Conservation (phyloP, 2,888 invertebrate species). For the Drosophila picticornis region DNA sequence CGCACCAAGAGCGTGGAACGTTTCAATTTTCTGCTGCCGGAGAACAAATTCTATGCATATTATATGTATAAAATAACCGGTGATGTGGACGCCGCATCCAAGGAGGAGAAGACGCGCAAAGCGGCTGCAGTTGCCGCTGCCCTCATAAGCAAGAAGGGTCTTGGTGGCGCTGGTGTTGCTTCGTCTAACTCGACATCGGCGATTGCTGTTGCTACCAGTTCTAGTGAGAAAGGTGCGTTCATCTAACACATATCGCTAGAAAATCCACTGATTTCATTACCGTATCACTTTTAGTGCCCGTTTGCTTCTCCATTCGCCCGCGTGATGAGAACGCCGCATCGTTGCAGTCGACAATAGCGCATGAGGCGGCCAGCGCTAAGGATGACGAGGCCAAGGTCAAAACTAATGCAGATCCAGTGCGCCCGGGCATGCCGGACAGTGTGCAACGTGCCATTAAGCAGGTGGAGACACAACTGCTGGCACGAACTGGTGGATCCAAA, state of each 20-base stretch:
- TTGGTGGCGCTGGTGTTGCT: constrained; percentile 42
- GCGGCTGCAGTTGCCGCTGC: constrained; percentile 82
- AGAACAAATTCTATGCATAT: constrained; percentile 92
- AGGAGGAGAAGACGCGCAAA: constrained; percentile 82
- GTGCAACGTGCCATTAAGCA: constrained; percentile 84
- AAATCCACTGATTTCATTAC: not conserved
- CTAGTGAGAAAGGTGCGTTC: constrained; percentile 49
- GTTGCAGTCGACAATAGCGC: constrained; percentile 90
- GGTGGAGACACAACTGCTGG: constrained; percentile 83
- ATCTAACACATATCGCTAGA: no score
- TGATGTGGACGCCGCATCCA: constrained; percentile 82
- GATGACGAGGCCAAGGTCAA: constrained; percentile 80
- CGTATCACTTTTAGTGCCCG: constrained; percentile 87
- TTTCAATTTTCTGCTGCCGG: constrained; percentile 93
- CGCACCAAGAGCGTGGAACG: constrained; percentile 93
- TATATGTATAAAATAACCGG: constrained; percentile 89
- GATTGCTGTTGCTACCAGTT: constrained; percentile 10
- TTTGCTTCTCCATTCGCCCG: constrained; percentile 93
- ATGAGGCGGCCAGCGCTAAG: constrained; percentile 91
- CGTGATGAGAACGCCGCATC: constrained; percentile 90
- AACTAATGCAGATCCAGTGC: constrained; percentile 37
- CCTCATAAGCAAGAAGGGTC: constrained; percentile 76
- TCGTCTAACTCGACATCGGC: not conserved
- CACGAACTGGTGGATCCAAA: constrained; percentile 63
- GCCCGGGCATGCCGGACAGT: constrained; percentile 79